Percentiles rank a stretch among this genome's conserved stretches.
Conservation (phyloP, 2,888 invertebrate species). For the Drosophila kambysellisi region DNA sequence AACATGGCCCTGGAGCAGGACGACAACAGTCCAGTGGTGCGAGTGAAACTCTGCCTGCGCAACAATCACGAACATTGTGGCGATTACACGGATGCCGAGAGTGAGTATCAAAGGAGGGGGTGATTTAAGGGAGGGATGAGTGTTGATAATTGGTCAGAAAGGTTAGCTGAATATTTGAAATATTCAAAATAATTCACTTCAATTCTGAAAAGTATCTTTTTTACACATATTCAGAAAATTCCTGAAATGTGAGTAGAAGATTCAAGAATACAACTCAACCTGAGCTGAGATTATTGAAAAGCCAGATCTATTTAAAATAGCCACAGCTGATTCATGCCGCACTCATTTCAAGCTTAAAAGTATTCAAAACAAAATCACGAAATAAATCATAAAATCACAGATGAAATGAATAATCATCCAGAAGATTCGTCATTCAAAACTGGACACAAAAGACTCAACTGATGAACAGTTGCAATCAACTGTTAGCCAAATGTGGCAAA, state of each 20-base stretch:
- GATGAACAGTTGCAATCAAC: constrained; percentile 1
- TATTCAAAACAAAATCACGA: neutral
- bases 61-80: constrained; percentile 93
- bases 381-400: neutral
- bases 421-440: neutral
- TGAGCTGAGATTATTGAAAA: neutral
- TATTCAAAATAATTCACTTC: neutral
- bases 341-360: neutral
- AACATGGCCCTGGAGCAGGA: constrained; percentile 88
- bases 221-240: neutral
- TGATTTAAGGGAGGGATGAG: too few relatives aligned
- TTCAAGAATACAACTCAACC: neutral
- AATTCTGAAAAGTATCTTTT: neutral
- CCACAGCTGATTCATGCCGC: neutral
- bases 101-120: constrained; percentile 86
- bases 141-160: neutral
- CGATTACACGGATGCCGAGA: constrained; percentile 92
- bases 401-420: neutral
- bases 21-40: constrained; percentile 88
- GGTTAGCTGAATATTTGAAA: neutral
- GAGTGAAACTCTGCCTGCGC: constrained; percentile 93
- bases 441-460: neutral
- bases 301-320: neutral
- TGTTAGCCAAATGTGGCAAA: constrained; percentile 15
- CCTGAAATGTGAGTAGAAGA: neutral